phyloP scores from a whole-genome alignment of 2,113 vertebrate genomes.

The Stegostoma tigrinum region DNA sequence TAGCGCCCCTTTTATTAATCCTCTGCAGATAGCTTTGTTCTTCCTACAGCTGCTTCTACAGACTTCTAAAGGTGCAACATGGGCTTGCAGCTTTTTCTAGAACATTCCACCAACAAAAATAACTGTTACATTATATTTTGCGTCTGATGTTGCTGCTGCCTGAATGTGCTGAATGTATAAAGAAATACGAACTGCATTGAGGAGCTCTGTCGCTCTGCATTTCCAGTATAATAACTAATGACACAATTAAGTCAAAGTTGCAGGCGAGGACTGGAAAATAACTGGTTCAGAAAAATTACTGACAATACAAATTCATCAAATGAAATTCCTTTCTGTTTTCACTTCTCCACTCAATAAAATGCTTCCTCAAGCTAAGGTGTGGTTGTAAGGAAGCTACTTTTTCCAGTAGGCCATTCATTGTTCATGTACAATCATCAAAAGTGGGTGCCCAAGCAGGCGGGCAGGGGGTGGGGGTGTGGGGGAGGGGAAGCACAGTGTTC shows the following conservation, averaged over 20 bases:
- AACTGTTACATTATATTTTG: background rate
- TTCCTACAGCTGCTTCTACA: background rate
- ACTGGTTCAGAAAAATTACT: background rate
- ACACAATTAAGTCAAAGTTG: background rate
- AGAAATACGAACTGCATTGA: background rate
- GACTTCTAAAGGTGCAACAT: background rate
- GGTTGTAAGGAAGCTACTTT: background rate
- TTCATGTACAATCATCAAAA: background rate
- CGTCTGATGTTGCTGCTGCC: background rate
- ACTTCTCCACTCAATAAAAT: background rate
- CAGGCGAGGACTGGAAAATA: background rate
- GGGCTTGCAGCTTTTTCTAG: background rate
- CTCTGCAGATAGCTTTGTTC: background rate
- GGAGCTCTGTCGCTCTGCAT: background rate
- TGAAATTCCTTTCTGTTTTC: background rate
- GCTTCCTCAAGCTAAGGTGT: background rate
- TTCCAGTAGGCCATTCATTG: background rate
- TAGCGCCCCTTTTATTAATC: background rate
- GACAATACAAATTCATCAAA: background rate
- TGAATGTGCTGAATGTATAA: too few species aligned
- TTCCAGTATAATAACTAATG: background rate
- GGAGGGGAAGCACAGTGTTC: background rate
- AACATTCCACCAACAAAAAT: background rate
- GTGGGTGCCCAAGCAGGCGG: background rate
- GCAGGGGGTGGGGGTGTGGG: too few species aligned